Percentiles rank a stretch among this genome's conserved stretches.
Conservation (phyloP, 2,888 invertebrate genomes). For the Drosophila macrospina region DNA sequence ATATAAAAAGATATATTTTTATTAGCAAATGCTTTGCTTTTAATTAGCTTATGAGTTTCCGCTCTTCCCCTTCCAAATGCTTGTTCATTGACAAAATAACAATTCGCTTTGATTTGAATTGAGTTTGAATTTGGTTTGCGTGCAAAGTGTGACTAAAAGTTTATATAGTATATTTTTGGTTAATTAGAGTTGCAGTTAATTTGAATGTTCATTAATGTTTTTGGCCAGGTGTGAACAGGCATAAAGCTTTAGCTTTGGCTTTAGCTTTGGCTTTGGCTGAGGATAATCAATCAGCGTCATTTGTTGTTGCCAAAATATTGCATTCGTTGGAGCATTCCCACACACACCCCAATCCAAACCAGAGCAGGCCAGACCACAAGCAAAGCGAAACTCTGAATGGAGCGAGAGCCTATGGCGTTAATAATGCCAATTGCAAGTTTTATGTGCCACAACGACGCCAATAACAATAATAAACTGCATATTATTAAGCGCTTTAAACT, state of each 20-base stretch:
- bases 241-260: constrained; percentile 28
- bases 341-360: constrained; percentile 59
- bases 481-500: constrained; percentile 75
- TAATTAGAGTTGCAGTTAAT: constrained; percentile 76
- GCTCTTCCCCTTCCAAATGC: constrained; percentile 29
- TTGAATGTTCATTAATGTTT: constrained; percentile 71
- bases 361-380: not conserved
- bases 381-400: constrained; percentile 43
- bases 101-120: constrained; percentile 12
- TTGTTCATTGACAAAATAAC: constrained; percentile 52
- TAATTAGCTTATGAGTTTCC: constrained; percentile 64
- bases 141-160: constrained; percentile 31
- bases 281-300: constrained; percentile 72
- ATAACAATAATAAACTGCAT: constrained; percentile 78
- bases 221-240: constrained; percentile 75
- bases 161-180: constrained; percentile 48
- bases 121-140: constrained; percentile 34
- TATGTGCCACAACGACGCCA: constrained; percentile 61
- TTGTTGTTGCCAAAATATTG: constrained; percentile 62
- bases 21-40: constrained; percentile 67
- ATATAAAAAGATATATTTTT: constrained; percentile 54
- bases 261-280: no score
- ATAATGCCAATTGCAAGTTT: constrained; percentile 76
- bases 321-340: constrained; percentile 59
- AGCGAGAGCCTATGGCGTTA: constrained; percentile 71